A percentile compares a stretch with the other conserved stretches of the same genome.
These are phyloP conservation scores for Chamaetylas fuelleborni DNA, from an alignment of 2,113 vertebrate genomes.

Conservation along the genomic window DNA sequence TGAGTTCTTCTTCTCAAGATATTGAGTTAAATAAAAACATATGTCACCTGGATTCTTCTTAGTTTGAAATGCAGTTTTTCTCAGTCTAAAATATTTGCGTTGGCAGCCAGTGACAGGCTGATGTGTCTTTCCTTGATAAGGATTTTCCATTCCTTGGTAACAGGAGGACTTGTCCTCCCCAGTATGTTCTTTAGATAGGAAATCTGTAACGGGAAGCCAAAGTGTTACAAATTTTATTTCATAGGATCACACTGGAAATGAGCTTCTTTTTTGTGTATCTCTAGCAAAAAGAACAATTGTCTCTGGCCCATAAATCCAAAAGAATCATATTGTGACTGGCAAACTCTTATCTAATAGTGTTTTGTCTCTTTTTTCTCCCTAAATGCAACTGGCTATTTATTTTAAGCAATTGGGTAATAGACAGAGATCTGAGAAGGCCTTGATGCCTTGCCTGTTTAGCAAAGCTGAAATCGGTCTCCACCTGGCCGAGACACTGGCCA, in stretches of 20 bases:
- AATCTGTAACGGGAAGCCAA: neutral
- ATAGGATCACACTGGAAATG: neutral
- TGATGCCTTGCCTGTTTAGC: neutral
- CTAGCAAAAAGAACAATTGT: neutral
- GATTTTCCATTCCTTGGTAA: neutral
- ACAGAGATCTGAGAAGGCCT: neutral
- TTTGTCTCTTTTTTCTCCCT: neutral
- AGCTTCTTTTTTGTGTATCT: neutral
- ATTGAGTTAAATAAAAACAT: neutral
- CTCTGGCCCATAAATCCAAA: neutral
- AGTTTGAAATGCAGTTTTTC: neutral
- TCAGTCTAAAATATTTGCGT: neutral
- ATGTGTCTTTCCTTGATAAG: neutral
- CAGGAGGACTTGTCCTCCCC: neutral
- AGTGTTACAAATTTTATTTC: neutral
- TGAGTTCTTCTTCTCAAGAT: neutral
- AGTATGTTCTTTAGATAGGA: neutral
- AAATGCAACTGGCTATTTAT: neutral
- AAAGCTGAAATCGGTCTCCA: conserved; percentile 48
- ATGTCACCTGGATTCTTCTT: neutral
- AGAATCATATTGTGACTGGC: neutral
- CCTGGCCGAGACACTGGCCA: conserved; percentile 7
- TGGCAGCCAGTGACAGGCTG: neutral
- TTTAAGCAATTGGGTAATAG: neutral
- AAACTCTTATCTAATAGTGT: neutral